A percentile compares a stretch with the other conserved stretches of the same genome.
Evolutionary conservation across 2,888 invertebrate species (phyloP).

Genomic region (Zygaena filipendulae): DNA sequence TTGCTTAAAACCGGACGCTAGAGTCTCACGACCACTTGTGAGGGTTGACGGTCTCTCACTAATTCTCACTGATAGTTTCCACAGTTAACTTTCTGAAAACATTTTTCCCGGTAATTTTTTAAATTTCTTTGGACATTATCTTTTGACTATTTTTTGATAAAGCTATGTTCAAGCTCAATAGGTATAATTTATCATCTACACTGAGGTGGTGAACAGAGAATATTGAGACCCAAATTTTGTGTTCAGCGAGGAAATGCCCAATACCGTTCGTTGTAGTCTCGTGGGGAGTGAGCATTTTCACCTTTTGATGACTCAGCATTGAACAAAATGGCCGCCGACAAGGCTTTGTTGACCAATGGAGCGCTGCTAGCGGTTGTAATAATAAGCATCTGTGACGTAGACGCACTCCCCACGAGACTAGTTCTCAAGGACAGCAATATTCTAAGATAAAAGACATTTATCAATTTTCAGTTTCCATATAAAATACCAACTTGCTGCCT

Average conservation of each 20-base stretch:
- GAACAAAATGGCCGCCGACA: slow-evolving; percentile 73
- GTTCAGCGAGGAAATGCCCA: slow-evolving; percentile 66
- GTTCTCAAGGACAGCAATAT: slow-evolving; percentile 66
- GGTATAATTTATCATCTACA: no score
- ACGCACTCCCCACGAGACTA: slow-evolving; percentile 63
- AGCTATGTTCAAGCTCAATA: no score
- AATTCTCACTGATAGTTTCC: no score
- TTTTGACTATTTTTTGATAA: no score
- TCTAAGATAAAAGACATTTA: no score
- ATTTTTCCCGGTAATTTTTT: slow-evolving; percentile 37
- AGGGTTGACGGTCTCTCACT: no score
- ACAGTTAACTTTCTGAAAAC: no score
- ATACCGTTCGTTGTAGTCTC: slow-evolving; percentile 71
- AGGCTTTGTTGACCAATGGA: slow-evolving; percentile 62
- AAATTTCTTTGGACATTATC: no score
- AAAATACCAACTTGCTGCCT: no score
- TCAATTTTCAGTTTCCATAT: slow-evolving; percentile 48
- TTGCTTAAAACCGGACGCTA: no score
- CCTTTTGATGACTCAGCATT: slow-evolving; percentile 72
- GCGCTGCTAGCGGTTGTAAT: slow-evolving; percentile 39
- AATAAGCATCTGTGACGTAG: slow-evolving; percentile 54
- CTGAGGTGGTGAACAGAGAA: slow-evolving; percentile 41
- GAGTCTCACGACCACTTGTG: no score
- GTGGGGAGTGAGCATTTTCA: slow-evolving; percentile 69
- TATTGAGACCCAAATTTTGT: slow-evolving; percentile 67